Conservation (phyloP, 2,888 invertebrate species). For the Luperina testacea region DNA sequence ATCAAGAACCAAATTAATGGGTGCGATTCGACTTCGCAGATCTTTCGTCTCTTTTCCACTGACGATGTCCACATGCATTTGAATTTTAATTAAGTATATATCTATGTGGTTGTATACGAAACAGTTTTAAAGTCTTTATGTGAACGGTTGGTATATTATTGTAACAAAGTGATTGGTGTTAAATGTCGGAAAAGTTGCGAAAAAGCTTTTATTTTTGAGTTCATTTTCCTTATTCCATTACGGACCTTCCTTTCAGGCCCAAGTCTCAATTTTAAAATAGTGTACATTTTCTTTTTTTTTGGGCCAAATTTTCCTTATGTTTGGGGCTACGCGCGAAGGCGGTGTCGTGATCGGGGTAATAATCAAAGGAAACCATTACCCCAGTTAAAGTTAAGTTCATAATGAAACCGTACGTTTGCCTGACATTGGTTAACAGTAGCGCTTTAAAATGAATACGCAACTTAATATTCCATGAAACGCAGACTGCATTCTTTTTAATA, state of each 20-base stretch:
- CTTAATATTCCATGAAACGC: slow-evolving; percentile 11
- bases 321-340: slow-evolving; percentile 26
- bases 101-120: slow-evolving; percentile 43
- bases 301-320: slow-evolving; percentile 29
- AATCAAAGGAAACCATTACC: slow-evolving; percentile 61
- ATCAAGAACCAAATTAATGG: slow-evolving; percentile 64
- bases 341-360: slow-evolving; percentile 59
- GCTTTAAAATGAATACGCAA: slow-evolving; percentile 9
- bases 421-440: slow-evolving; percentile 34
- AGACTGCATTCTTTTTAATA: background rate
- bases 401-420: slow-evolving; percentile 37
- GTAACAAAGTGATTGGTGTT: slow-evolving; percentile 13
- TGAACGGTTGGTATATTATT: slow-evolving; percentile 19
- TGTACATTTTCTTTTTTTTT: slow-evolving; percentile 14
- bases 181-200: background rate
- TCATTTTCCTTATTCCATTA: slow-evolving; percentile 34
- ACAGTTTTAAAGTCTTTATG: slow-evolving; percentile 57
- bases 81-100: slow-evolving; percentile 78
- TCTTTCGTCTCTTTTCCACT: slow-evolving; percentile 72
- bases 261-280: slow-evolving; percentile 20
- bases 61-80: slow-evolving; percentile 74
- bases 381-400: slow-evolving; percentile 55
- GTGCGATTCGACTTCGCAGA: slow-evolving; percentile 74
- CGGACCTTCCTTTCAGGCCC: background rate
- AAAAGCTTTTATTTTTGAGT: slow-evolving; percentile 15